Base-by-base conservation (phyloP, 2,797 vertebrate species). In the Catamblyrhynchus diadema region DNA sequence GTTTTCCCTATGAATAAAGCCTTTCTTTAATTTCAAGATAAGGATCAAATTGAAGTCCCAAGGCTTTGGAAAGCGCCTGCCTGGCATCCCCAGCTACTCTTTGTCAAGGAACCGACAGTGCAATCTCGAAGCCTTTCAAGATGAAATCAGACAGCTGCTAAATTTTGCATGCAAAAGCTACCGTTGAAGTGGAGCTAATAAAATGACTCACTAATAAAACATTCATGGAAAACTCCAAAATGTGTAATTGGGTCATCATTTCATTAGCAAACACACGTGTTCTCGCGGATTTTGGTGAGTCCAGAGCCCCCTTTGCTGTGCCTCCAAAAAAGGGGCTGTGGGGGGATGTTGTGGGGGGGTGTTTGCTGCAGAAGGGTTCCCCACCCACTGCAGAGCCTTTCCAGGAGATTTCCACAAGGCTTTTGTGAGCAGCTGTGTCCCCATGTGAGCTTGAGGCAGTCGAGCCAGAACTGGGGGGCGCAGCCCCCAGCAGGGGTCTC, bases 171-270 rank as follows among this genome's bases (percentile, higher is more conserved):
- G 95, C 83, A 41, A 83, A 86, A 88, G 93, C 92, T 91, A 23
- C 94, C 25, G 30, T 32, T 91, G 77, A 94, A 96, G 93, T 93
- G 82, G 64, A 94, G 95, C 92, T 90, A 81, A 93, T 79, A 90
- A 91, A 94, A 62, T 96, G 93, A 93, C 73, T 94, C 91, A 90
- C 92, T 89, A 93, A 96, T 96, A 96, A 96, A 97, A 96, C 91
- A 95, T 94, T 94, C 93, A 95, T 96, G 93, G 83, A 91, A 82
- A 82, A 93, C 85, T 90, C 91, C 81, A 65, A 86, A 93, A 95
- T 50, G 89, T 96, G 87, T 81, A 95, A 96, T 84, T 96, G 96
- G 94, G 93, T 93, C 95, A 92, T 93, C 94, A 90, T 90, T 94
- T 96, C 61, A 13, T 92, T 65, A 85, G 84, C 66, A 91, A 74